Evolutionary conservation across 2,113 vertebrate species (phyloP), one percentile per base, ranked within the genome.

Genomic region (Ia io): DNA sequence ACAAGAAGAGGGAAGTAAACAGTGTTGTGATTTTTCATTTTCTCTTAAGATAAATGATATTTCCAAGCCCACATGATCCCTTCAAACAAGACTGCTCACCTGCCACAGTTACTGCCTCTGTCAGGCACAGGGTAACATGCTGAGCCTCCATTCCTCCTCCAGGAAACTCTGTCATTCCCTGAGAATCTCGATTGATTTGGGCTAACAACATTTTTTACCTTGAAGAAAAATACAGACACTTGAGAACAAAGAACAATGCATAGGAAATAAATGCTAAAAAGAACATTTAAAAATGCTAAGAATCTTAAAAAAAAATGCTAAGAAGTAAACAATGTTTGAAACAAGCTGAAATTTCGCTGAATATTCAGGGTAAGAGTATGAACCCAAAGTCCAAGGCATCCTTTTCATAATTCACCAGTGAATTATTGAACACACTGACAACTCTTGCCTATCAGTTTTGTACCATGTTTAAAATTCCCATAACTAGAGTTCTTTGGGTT

Each of bases 101-200:
- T 99, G 98, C 98, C 89, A 99, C 99, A 2, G 99, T 99, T 77
- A 99, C 99, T 6, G 99, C 99, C 98, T 99, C 99, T 37, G 99
- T 99, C 93, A 99, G 98, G 97, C 99, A 99, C 0, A 99, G 98
- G 6, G 99, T 99, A 93, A 99, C 99, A 2, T 99, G 99, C 91
- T 99, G 99, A 87, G 98, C 98, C 95, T 99, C 99, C 97, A 99
- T 99, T 22, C 99, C 99, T 90, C 99, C 99, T 98, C 99, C 99
- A 79, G 99, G 99, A 98, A 99, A 99, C 98, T 99, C 99, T 20
- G 99, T 98, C 99, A 99, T 99, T 97, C 99, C 99, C 98, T 99
- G 99, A 96, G 99, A 99, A 98, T 99, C 99, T 98, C 99, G 99
- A 98, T 99, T 99, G 98, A 99, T 99, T 98, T 99, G 99, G 94